A percentile compares a stretch with the other conserved stretches of the same genome.
These are phyloP conservation scores for Muscicapa striata DNA, from an alignment of 2,797 vertebrate species.

Conservation along the genomic window DNA sequence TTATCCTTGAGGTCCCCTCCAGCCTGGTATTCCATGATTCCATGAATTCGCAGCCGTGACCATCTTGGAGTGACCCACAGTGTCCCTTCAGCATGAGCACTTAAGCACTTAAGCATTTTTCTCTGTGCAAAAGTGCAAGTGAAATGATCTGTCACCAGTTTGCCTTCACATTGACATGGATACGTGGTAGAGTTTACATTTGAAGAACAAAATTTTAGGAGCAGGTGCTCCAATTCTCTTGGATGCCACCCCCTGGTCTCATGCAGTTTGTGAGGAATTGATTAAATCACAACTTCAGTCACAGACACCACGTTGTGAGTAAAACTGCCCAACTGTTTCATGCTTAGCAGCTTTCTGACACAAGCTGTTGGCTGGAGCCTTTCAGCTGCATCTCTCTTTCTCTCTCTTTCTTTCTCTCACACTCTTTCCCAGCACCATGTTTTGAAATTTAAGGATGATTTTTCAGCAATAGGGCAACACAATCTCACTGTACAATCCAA, in stretches of 20 bases:
- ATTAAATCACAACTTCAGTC: not conserved
- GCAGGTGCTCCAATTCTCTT: not conserved
- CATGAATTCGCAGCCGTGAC: fast-evolving
- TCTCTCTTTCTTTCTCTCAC: not conserved
- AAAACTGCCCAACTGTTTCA: slow-evolving; percentile 43
- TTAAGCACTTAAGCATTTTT: fast-evolving
- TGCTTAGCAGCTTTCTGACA: slow-evolving; percentile 42
- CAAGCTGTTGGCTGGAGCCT: slow-evolving; percentile 48
- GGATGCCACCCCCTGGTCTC: fast-evolving
- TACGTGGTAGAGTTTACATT: fast-evolving
- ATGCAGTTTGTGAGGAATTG: not conserved
- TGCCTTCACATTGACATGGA: not conserved
- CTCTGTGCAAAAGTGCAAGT: fast-evolving
- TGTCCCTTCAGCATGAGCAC: fast-evolving
- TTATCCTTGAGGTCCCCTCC: not conserved
- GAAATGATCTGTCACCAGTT: not conserved
- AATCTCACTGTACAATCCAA: not conserved
- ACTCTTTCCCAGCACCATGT: not conserved
- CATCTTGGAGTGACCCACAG: not conserved
- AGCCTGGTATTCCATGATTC: not conserved
- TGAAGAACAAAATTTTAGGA: not conserved
- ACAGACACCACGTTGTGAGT: not conserved
- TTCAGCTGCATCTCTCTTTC: slow-evolving; percentile 14
- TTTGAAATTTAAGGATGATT: not conserved
- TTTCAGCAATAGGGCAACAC: not conserved